These are phyloP conservation scores for Phortica magna DNA, from an alignment of 2,888 invertebrate species.

Conservation along the genomic window DNA sequence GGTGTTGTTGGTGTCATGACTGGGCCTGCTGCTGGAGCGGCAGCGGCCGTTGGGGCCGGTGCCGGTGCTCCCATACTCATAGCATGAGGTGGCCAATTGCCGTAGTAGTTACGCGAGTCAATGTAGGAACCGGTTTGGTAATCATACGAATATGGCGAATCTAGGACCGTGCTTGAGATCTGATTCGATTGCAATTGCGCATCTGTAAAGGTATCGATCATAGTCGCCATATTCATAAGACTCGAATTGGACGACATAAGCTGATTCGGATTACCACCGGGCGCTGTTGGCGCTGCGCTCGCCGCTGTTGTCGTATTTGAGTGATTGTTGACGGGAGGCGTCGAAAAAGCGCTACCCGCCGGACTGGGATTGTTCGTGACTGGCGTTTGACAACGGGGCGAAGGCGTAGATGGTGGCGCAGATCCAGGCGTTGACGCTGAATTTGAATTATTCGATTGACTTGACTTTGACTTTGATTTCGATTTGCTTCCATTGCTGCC, in stretches of 20 bases:
- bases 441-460: slow-evolving; percentile 58
- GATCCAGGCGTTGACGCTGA: slow-evolving; percentile 68
- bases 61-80: slow-evolving; percentile 52
- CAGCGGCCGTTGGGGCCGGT: slow-evolving; percentile 37
- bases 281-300: slow-evolving; percentile 47
- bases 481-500: slow-evolving; percentile 58
- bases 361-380: slow-evolving; percentile 81
- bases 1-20: slow-evolving; percentile 51
- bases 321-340: slow-evolving; percentile 76
- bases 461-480: slow-evolving; percentile 72
- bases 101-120: slow-evolving; percentile 83
- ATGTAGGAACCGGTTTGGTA: slow-evolving; percentile 80
- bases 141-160: slow-evolving; percentile 83
- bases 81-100: slow-evolving; percentile 80
- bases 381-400: slow-evolving; percentile 77
- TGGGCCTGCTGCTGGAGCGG: slow-evolving; percentile 42
- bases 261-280: slow-evolving; percentile 75
- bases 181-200: slow-evolving; percentile 90
- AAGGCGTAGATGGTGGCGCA: slow-evolving; percentile 75
- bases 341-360: slow-evolving; percentile 78
- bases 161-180: slow-evolving; percentile 90
- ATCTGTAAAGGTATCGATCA: slow-evolving; percentile 88
- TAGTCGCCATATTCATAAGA: slow-evolving; percentile 85
- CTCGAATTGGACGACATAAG: slow-evolving; percentile 79
- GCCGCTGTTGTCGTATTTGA: slow-evolving; percentile 38